Base-by-base conservation (phyloP, 2,888 invertebrate genomes). In the Harpalus rufipes region DNA sequence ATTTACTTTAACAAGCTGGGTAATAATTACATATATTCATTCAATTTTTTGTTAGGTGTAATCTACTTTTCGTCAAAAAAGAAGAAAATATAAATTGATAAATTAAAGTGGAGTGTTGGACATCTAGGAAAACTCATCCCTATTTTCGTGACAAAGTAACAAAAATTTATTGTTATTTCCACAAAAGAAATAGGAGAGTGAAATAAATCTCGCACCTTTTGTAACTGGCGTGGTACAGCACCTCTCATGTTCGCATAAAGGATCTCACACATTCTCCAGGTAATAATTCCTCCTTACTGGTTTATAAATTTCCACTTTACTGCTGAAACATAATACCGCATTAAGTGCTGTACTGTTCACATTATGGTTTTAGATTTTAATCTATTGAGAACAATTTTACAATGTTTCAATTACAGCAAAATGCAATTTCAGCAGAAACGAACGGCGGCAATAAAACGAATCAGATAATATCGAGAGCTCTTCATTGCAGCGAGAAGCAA, bases 291-390 rank as follows among this genome's bases (percentile, higher is more conserved):
- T 61, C 21, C 41, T 80, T 80, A 59, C 61, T 12, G 61, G 61
- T 80, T 80, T 80, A 80, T 61, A 80, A 61, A 61, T 80, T 80
- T 80, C 80, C 61, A 59, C 78, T 80, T 80, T 80, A 61, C 39
- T 39, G 39, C 39, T 12, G 39, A 61, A 61, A 80, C 18, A 80
- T 80, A 80, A 80, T 80, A 41, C 61, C 14, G 41, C 39, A 51
- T 81, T 72, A 72, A 81, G 81, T 81, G 56, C 12, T 56, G 18
- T 68, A 44, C 56, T 16, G 56, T 44, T 56, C 39, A 72, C 81
- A 81, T 81, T 68, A 72, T 58, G 81, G 68, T 51, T 81, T 72
- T 72, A 58, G 72, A 81, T 81, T 81, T 56, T 65, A 81, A 81
- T 81, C 81, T 21, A 81, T 81, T 68, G 68, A 68, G 72, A 51